A percentile compares a stretch with the other conserved stretches of the same genome.
These are phyloP conservation scores for Brachypalpus laphriformis DNA, from an alignment of 2,888 invertebrate species.

Conservation along the genomic window DNA sequence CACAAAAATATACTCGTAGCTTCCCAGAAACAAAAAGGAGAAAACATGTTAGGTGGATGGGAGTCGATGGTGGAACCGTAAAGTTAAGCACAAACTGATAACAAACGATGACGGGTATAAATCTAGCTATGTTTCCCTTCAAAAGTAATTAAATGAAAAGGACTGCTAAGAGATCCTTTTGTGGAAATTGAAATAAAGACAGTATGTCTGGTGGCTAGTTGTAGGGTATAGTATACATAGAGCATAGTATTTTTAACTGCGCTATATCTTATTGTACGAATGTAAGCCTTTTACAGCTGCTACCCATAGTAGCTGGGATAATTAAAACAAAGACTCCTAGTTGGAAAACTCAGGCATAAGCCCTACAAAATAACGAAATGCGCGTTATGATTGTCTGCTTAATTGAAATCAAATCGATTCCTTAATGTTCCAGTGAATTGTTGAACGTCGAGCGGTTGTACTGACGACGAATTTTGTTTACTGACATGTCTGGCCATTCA, in stretches of 20 bases:
- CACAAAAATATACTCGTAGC: background rate
- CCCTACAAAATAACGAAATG: background rate
- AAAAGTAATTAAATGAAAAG: constrained; percentile 30
- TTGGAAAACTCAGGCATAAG: background rate
- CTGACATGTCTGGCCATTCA: constrained; percentile 5
- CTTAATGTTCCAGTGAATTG: constrained; percentile 9
- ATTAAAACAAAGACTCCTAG: background rate
- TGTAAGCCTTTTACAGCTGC: background rate
- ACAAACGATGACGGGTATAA: constrained; percentile 13
- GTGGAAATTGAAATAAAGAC: background rate
- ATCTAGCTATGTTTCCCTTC: background rate
- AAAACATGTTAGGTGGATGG: background rate
- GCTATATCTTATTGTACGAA: no score
- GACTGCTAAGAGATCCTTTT: background rate
- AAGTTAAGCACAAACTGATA: constrained; percentile 4
- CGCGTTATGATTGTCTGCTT: background rate
- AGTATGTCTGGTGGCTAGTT: background rate
- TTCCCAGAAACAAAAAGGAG: background rate
- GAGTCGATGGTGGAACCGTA: background rate
- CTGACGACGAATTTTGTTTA: constrained; percentile 13
- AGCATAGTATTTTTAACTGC: no score
- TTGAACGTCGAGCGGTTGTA: background rate
- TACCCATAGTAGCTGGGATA: background rate
- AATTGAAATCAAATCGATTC: constrained; percentile 39
- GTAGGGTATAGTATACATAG: no score